A percentile compares a stretch with the other conserved stretches of the same genome.
Evolutionary conservation across 2,113 vertebrate genomes (phyloP).

Genomic region (Etheostoma cragini): DNA sequence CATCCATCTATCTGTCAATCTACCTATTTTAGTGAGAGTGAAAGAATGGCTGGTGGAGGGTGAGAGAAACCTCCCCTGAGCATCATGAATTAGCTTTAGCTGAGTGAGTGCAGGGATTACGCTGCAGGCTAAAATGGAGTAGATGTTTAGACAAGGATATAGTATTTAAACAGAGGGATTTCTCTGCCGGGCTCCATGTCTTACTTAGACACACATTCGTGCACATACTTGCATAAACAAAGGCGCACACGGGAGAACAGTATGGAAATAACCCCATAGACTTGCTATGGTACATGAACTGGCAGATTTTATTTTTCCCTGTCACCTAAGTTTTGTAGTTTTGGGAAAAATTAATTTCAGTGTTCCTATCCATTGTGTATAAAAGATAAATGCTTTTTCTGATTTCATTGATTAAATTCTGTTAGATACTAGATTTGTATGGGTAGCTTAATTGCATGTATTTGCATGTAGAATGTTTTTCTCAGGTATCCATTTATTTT

Average conservation of each 20-base stretch:
- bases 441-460: too few relatives aligned
- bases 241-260: constrained; percentile 26
- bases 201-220: constrained; percentile 48
- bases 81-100: constrained; percentile 72
- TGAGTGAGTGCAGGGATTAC: constrained; percentile 78
- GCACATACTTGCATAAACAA: constrained; percentile 40
- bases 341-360: not conserved
- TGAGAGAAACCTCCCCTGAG: constrained; percentile 44
- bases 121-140: constrained; percentile 70
- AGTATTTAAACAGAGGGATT: constrained; percentile 77
- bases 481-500: not conserved
- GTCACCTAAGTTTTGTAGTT: not conserved
- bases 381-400: not conserved
- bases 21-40: not conserved
- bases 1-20: not conserved
- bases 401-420: not conserved
- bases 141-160: constrained; percentile 80
- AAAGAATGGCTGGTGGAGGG: constrained; percentile 7
- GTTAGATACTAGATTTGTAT: not conserved
- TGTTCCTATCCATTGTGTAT: not conserved
- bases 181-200: constrained; percentile 54
- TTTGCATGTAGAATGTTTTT: not conserved
- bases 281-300: constrained; percentile 1
- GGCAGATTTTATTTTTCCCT: not conserved
- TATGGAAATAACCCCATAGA: constrained; percentile 20